These are phyloP conservation scores for Rhegmatorhina hoffmannsi DNA, from an alignment of 2,113 vertebrate genomes.

Conservation along the genomic window DNA sequence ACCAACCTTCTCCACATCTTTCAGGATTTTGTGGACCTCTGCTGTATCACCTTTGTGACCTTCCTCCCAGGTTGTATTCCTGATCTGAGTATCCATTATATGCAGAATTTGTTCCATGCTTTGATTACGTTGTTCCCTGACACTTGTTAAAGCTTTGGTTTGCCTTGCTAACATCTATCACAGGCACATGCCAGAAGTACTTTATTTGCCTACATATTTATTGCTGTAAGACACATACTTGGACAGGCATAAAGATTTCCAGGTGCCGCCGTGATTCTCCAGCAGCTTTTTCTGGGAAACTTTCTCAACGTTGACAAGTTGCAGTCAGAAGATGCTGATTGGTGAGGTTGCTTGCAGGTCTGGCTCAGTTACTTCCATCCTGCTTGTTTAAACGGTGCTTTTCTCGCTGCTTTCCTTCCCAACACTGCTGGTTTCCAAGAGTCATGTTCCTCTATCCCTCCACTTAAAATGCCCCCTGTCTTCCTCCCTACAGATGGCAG, in stretches of 20 bases:
- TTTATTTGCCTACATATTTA: constrained; percentile 42
- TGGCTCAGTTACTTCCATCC: background rate
- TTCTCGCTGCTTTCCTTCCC: background rate
- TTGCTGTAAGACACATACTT: constrained; percentile 9
- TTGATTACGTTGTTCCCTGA: background rate
- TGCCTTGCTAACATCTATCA: constrained; percentile 16
- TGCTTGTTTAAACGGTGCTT: background rate
- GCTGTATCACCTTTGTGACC: background rate
- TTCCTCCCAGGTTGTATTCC: background rate
- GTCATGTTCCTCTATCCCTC: background rate
- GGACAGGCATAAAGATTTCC: constrained; percentile 32
- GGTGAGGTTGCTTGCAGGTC: background rate
- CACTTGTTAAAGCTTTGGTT: constrained; percentile 7
- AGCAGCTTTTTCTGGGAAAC: background rate
- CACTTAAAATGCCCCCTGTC: background rate
- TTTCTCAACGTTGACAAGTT: background rate
- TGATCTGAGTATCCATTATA: background rate
- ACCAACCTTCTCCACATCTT: background rate
- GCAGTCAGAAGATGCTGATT: background rate
- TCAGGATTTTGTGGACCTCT: background rate
- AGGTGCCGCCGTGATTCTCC: constrained; percentile 27
- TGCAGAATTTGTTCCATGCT: background rate
- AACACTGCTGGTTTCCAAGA: background rate
- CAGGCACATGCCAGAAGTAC: background rate
- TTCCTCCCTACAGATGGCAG: background rate